phyloP scores from a whole-genome alignment of 2,797 vertebrate species.

The Synanceia verrucosa region DNA sequence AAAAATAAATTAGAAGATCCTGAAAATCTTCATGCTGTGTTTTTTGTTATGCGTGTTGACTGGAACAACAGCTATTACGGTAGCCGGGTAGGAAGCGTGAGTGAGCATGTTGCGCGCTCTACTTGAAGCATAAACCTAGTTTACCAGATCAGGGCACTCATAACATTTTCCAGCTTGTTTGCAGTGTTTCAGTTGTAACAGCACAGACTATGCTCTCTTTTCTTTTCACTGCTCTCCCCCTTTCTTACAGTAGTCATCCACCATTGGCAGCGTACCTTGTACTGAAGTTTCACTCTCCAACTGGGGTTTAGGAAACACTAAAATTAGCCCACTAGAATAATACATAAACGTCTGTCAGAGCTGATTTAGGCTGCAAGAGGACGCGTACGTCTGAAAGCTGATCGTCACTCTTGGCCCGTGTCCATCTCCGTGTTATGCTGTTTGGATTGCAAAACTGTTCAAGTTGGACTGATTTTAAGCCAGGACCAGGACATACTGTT shows the following conservation, averaged over 20 bases:
- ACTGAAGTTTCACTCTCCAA: conserved; percentile 57
- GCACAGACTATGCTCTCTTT: not conserved
- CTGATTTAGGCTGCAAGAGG: conserved; percentile 48
- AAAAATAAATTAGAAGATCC: too few relatives aligned
- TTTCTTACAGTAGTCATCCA: conserved; percentile 42
- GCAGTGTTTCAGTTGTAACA: not conserved
- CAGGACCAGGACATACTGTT: conserved; percentile 47
- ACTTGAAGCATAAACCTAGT: not conserved
- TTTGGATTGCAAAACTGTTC: conserved; percentile 63
- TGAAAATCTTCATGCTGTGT: too few relatives aligned
- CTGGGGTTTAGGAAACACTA: conserved; percentile 52
- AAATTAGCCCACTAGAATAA: conserved; percentile 71
- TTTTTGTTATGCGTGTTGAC: too few relatives aligned
- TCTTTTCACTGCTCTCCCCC: not conserved
- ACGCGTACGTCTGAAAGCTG: conserved; percentile 57
- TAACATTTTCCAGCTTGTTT: not conserved
- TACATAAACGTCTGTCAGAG: conserved; percentile 71
- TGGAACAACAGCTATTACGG: too few relatives aligned
- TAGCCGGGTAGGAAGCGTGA: too few relatives aligned
- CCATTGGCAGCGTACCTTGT: conserved; percentile 39
- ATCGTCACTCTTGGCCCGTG: conserved; percentile 64
- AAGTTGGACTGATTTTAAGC: conserved; percentile 61
- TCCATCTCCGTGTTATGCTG: conserved; percentile 57
- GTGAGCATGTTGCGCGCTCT: too few relatives aligned
- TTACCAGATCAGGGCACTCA: not conserved